Base-by-base conservation (phyloP, 2,888 invertebrate genomes). In the Athalia cordata region DNA sequence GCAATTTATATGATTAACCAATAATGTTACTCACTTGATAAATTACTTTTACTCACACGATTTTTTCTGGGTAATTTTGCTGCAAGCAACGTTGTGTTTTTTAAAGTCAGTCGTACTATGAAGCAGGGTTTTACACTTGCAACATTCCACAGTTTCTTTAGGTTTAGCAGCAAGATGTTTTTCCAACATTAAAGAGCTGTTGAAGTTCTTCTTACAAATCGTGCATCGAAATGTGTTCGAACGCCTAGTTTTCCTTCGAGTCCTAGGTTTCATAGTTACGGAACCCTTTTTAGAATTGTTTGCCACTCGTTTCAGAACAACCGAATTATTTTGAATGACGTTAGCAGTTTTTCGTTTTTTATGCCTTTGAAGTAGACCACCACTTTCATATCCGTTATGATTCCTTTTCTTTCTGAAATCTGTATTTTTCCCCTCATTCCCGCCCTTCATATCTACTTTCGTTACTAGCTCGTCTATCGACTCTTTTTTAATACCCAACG, bases 71-170 rank as follows among this genome's bases (percentile, higher is more conserved):
- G 65, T 64, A 74, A 67, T 80, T 57, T 47, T 59, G 62, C 45
- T 49, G 59, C 82, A 82, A 66, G 65, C 81, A 49, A 81, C 80
- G 59, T 79, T 80, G 59, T 83, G 83, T 47, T 81, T 81, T 9
- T 80, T 79, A 50, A 76, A 81, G 47, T 82, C 83, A 11, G 78
- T 74, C 70, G 82, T 80, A 43, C 79, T 77, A 59, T 81, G 81
- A 59, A 83, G 82, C 61, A 82, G 80, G 7, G 64, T 82, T n/a
- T 81, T 79, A 67, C 83, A 83, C 15, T 76, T 70, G 6, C 79
- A 79, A 43, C 83, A 83, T 8, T 75, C 64, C 4, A 81, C 78
- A 43, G 81, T 78, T 67, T 79, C 80, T 77, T 79, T 80, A 50
- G 80, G 80, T 68, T 81, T 79, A 76, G 78, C 79, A 50, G 79